Evolutionary conservation across 2,888 invertebrate genomes (phyloP).

Genomic region (Cryptocephalus moraei): DNA sequence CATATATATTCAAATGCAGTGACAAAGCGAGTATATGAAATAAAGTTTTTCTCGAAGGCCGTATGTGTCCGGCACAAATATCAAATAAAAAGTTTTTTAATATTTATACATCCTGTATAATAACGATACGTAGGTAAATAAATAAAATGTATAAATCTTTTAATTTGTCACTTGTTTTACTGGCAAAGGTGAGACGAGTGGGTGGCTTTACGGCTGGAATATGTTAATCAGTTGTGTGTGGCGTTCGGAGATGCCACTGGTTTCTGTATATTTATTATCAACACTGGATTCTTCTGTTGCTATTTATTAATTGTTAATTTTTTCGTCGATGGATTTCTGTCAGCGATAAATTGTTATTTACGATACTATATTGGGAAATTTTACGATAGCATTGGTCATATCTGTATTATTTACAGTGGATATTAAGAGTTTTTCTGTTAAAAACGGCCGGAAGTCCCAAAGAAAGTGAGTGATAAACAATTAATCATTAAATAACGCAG

Average conservation of each 20-base stretch:
- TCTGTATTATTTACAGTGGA: background rate
- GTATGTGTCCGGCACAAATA: background rate
- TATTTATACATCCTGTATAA: conserved; percentile 28
- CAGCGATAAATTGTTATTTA: conserved; percentile 26
- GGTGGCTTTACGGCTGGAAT: conserved; percentile 31
- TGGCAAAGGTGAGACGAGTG: conserved; percentile 12
- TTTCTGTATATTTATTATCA: conserved; percentile 32
- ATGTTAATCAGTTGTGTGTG: conserved; percentile 25
- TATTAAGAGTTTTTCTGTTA: too few relatives aligned
- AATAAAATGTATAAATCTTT: conserved; percentile 33
- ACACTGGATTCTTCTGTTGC: conserved; percentile 23
- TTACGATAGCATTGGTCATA: conserved; percentile 1
- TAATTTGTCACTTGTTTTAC: conserved; percentile 32
- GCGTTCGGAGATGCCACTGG: conserved; percentile 18
- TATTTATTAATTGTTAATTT: conserved; percentile 37
- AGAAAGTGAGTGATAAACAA: too few relatives aligned
- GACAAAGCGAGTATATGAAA: conserved; percentile 1
- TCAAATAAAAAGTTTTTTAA: background rate
- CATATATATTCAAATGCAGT: background rate
- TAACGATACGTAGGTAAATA: conserved; percentile 22
- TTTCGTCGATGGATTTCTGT: conserved; percentile 33
- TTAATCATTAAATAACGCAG: too few relatives aligned
- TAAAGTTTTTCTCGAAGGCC: background rate
- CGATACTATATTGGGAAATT: conserved; percentile 11
- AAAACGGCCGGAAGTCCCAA: too few relatives aligned